phyloP scores from a whole-genome alignment of 1,140 invertebrate genomes.

The Lordiphosa mommai region DNA sequence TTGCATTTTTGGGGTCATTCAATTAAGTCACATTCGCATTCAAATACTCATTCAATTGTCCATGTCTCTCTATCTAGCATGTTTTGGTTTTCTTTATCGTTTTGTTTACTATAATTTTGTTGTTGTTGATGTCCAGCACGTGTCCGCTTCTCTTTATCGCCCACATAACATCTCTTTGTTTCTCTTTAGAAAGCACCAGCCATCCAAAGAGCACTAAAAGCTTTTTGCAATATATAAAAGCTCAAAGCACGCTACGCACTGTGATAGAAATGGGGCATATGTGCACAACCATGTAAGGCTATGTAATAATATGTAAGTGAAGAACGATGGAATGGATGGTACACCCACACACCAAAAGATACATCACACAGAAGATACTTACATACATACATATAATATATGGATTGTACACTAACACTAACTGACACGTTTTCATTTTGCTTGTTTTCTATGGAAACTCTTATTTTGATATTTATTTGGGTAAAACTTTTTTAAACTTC shows the following conservation, averaged over 20 bases:
- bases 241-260: constrained; percentile 56
- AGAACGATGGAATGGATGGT: constrained; percentile 5
- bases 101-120: constrained; percentile 38
- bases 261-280: constrained; percentile 26
- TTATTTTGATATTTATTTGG: too few species aligned
- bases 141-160: constrained; percentile 21
- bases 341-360: too few species aligned
- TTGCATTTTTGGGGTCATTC: not conserved
- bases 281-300: constrained; percentile 42
- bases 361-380: not conserved
- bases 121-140: constrained; percentile 47
- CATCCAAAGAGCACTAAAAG: constrained; percentile 36
- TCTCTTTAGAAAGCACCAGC: constrained; percentile 61
- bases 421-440: not conserved
- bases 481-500: not conserved
- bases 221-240: constrained; percentile 38
- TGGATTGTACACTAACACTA: not conserved
- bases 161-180: constrained; percentile 16
- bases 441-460: too few species aligned
- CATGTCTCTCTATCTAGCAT: constrained; percentile 49
- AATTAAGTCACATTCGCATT: constrained; percentile 15
- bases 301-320: constrained; percentile 45
- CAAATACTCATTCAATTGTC: constrained; percentile 46
- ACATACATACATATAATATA: not conserved
- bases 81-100: constrained; percentile 33